A percentile compares a stretch with the other conserved stretches of the same genome.
Conservation (phyloP, 2,888 invertebrate genomes). For the Tinea trinotella region DNA sequence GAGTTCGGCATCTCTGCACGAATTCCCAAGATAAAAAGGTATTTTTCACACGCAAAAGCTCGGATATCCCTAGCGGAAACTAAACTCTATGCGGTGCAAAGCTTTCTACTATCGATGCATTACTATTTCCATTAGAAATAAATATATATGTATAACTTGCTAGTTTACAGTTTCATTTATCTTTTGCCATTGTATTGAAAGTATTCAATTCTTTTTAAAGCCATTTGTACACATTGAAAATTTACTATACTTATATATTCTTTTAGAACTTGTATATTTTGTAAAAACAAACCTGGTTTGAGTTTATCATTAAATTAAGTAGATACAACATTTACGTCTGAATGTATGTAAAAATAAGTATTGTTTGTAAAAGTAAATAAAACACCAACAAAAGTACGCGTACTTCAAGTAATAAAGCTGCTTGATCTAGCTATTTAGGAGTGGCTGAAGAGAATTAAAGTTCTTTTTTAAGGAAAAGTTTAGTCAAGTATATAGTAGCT, state of each 20-base stretch:
- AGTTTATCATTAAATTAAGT: constrained; percentile 23
- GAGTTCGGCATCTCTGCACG: constrained; percentile 58
- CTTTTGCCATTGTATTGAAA: no score
- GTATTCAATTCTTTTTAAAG: background rate
- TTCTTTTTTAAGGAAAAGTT: constrained; percentile 52
- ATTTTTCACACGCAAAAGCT: constrained; percentile 54
- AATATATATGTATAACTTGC: constrained; percentile 22
- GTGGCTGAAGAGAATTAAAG: constrained; percentile 52
- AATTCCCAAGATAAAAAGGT: constrained; percentile 67
- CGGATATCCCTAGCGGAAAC: constrained; percentile 33
- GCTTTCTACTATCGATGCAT: constrained; percentile 41
- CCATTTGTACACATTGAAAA: background rate
- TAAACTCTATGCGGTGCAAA: constrained; percentile 41
- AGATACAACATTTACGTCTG: constrained; percentile 39
- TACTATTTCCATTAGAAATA: constrained; percentile 28
- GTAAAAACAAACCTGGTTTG: no score
- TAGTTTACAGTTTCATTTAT: no score
- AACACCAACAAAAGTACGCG: constrained; percentile 51
- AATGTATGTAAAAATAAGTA: constrained; percentile 47
- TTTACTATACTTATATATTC: no score
- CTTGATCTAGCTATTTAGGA: constrained; percentile 53
- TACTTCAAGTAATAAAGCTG: constrained; percentile 52
- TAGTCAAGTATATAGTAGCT: constrained; percentile 49
- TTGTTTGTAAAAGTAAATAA: constrained; percentile 57
- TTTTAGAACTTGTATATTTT: no score